These are phyloP conservation scores for Meliscaeva auricollis DNA, from an alignment of 2,888 invertebrate genomes.

Conservation along the genomic window DNA sequence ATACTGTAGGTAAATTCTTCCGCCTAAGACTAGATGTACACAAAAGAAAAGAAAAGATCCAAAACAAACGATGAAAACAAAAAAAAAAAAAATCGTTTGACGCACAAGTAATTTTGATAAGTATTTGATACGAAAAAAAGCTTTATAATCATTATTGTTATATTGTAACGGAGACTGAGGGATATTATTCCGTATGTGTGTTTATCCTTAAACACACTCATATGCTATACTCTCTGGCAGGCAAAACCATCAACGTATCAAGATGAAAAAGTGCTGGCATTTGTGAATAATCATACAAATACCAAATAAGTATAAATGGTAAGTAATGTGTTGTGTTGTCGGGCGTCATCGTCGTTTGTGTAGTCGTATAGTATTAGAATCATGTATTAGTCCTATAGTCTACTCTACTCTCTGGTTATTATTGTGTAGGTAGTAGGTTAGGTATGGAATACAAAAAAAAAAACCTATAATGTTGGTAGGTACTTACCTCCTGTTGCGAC, in stretches of 20 bases:
- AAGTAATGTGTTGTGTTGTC: slow-evolving; percentile 32
- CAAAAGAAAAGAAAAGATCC: slow-evolving; percentile 8
- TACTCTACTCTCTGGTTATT: not conserved
- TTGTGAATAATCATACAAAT: slow-evolving; percentile 54
- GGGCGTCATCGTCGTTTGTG: not conserved
- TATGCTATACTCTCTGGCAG: not conserved
- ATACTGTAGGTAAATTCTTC: not conserved
- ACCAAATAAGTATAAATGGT: slow-evolving; percentile 55
- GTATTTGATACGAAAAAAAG: slow-evolving; percentile 51
- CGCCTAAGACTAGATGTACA: not conserved
- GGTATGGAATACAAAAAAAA: no score
- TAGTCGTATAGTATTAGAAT: not conserved
- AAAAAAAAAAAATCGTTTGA: slow-evolving; percentile 32
- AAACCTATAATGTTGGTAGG: not conserved
- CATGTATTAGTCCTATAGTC: not conserved
- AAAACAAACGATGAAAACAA: not conserved
- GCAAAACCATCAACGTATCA: slow-evolving; percentile 27
- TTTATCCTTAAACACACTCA: slow-evolving; percentile 26
- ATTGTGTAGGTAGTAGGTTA: no score
- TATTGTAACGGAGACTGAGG: slow-evolving; percentile 16
- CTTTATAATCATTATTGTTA: slow-evolving; percentile 61
- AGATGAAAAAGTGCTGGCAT: slow-evolving; percentile 23
- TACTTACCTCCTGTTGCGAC: slow-evolving; percentile 93
- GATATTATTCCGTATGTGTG: not conserved
- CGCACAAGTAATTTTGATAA: slow-evolving; percentile 59